Base-by-base conservation (phyloP, 92 coral and sea anemone genomes). In the Phenganax subtilis region DNA sequence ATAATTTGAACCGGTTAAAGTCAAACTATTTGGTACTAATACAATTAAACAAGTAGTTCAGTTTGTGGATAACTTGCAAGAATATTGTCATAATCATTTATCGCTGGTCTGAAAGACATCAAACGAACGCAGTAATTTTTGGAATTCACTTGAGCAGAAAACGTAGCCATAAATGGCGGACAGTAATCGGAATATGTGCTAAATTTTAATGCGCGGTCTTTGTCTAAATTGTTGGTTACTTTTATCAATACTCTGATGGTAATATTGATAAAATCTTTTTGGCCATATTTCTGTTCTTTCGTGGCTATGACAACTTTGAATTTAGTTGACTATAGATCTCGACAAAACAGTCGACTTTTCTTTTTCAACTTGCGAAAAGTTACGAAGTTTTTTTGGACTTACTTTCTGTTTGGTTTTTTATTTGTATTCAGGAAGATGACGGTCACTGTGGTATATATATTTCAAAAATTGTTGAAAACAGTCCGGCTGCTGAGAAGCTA, bases 391-490 rank as follows among this genome's bases (percentile, higher is more conserved):
- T 37, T 4, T 37, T 37, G 47, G 4, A 37, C 47, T 37, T 37
- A 37, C n/a, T n/a, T n/a, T n/a, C n/a, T n/a, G n/a, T n/a, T 27
- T 67, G 29, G 72, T 67, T 30, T 51, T 27, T 55, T 55, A 5
- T 75, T 31, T 16, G 10, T 44, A 0, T n/a, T 27, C 52, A 79
- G 83, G 83, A 79, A 29, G 58, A 79, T 15, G 85, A 75, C 44
- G 90, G 88, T 75, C 88, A 89, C 55, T 91, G 92, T 62, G 97
- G 98, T 52, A 92, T 94, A 75, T 97, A 90, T 92, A 93, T 94
- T 71, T 94, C 98, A 8, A 94, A 89, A 87, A 86, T 94, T 78
- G 98, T 97, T 70, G 96, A 94, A 83, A 92, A 97, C 81, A 97
- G 97, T 67, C 98, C 98, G 51, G 98, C 98, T 54, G 91, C 98